Evolutionary conservation across 2,113 vertebrate species (phyloP).

Genomic region (Poecilia latipinna): DNA sequence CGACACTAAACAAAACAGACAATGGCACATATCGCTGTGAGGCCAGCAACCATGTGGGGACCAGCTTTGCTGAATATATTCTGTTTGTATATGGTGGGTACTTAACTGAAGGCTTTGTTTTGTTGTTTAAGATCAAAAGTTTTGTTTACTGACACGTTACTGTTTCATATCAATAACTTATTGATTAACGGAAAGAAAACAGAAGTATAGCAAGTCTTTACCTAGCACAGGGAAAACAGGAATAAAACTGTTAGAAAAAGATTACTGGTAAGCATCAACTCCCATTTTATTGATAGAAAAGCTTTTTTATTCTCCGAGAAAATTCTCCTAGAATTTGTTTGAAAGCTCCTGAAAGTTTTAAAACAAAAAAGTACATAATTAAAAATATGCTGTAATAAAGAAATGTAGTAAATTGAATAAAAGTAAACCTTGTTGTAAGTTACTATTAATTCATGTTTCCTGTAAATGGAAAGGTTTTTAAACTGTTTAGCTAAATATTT

Average conservation of each 20-base stretch:
- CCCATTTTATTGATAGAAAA: background rate
- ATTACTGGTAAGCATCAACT: background rate
- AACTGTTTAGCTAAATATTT: too few species aligned
- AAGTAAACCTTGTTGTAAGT: too few species aligned
- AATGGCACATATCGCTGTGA: conserved; percentile 99
- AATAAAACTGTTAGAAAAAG: background rate
- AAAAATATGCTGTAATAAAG: too few species aligned
- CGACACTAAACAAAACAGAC: conserved; percentile 96
- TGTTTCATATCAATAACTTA: background rate
- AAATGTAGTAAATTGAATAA: too few species aligned
- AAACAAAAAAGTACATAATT: too few species aligned
- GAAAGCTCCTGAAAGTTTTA: too few species aligned
- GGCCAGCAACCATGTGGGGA: conserved; percentile 94
- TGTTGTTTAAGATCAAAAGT: conserved; percentile 2
- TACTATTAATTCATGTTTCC: too few species aligned
- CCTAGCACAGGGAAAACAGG: background rate
- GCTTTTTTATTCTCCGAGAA: too few species aligned
- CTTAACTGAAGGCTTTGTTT: conserved; percentile 1
- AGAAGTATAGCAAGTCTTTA: background rate
- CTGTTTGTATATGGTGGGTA: conserved; percentile 96
- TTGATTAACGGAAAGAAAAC: background rate
- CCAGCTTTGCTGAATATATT: conserved; percentile 92
- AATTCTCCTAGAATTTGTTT: too few species aligned
- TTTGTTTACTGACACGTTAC: background rate
- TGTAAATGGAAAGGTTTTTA: too few species aligned